These are phyloP conservation scores for Piprites chloris DNA, from an alignment of 2,113 vertebrate genomes.

Conservation along the genomic window DNA sequence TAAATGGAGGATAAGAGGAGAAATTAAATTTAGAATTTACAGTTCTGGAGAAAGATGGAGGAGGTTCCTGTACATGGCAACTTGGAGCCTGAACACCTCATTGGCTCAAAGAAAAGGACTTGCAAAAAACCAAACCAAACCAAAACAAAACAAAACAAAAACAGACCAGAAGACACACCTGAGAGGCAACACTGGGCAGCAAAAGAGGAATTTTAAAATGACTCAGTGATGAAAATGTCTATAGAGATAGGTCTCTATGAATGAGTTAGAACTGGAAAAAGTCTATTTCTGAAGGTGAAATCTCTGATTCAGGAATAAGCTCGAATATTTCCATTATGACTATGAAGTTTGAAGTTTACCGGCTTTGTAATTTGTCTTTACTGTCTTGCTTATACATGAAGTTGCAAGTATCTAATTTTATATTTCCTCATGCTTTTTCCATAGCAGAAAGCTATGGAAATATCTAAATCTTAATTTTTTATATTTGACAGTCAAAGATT, in stretches of 20 bases:
- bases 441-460: neutral
- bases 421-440: neutral
- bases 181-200: neutral
- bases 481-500: neutral
- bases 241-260: neutral
- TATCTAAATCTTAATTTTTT: neutral
- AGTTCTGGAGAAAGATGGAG: neutral
- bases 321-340: neutral
- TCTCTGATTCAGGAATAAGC: neutral
- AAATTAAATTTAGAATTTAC: neutral
- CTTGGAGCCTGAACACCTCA: neutral
- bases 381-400: neutral
- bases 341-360: neutral
- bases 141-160: too few relatives aligned
- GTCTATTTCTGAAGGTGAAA: neutral
- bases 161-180: rapidly evolving
- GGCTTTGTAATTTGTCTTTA: neutral
- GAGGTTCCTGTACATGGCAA: neutral
- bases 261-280: neutral
- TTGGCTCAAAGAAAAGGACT: neutral
- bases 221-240: neutral
- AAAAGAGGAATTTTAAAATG: neutral
- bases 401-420: neutral
- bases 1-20: neutral
- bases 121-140: too few relatives aligned